Evolutionary conservation across 1,140 invertebrate genomes (phyloP), one percentile per base, ranked within the genome.

Genomic region (Liolophura sinensis): DNA sequence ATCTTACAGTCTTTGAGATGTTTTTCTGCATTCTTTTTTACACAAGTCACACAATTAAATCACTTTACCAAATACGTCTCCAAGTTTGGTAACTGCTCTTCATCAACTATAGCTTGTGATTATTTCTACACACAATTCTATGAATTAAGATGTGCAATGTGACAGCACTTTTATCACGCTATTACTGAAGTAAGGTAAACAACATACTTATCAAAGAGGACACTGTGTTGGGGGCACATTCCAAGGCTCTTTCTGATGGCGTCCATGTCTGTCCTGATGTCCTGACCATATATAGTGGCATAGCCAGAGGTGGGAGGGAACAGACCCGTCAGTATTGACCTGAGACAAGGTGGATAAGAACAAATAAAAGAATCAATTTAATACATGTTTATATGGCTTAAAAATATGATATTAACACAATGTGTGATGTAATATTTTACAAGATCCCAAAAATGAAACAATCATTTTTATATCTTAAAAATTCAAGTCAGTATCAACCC

Each of bases 201-300:
- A 14, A 68, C 66, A 64, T 31, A 76, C 73, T 81, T 84, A 62
- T 88, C 86, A 82, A 90, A 90, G 6, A 91, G 81, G n/a, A 91
- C 87, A 78, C 91, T 90, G 73, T 89, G 87, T 71, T 91, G 89
- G 22, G 90, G 90, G 82, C 89, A 91, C 52, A 89, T 85, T 59
- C 90, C 90, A 0, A 90, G 72, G 68, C 82, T 85, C 64, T 85
- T 83, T 48, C 89, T 74, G 51, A 90, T 88, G 14, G 76, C 69
- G 64, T 85, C 83, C 84, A 90, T 88, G 56, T 90, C 85, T 84
- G 73, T 89, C 49, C 85, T 75, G 62, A 91, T 89, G 72, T 90
- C 87, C 64, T 77, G 74, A 15, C 85, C 88, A 76, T 89, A 88
- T 25, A 90, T 83, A n/a, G 78, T 73, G 6, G 88, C 89, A 22